These are phyloP conservation scores for Conus canariensis DNA, from an alignment of 2,888 invertebrate genomes.

Conservation along the genomic window DNA sequence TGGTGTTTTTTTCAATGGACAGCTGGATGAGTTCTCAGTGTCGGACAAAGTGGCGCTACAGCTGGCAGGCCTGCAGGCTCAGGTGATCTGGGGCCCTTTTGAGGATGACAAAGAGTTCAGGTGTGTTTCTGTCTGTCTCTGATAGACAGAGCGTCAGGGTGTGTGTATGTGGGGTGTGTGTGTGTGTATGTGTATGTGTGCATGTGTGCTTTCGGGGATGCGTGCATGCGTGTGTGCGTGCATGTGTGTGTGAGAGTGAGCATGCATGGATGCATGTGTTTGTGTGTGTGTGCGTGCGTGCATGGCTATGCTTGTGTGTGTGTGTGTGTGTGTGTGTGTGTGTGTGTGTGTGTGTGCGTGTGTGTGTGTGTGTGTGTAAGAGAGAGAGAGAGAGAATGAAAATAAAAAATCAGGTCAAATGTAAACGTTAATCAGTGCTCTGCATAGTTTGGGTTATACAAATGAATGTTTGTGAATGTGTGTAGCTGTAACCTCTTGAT, in stretches of 20 bases:
- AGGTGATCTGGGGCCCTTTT: slow-evolving; percentile 92
- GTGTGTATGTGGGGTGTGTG: neutral
- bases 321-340: neutral
- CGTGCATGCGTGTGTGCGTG: neutral
- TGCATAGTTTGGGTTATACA: too few species aligned
- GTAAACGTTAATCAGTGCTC: too few species aligned
- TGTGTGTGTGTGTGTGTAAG: neutral
- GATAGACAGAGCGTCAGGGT: neutral
- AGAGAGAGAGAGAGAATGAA: too few species aligned
- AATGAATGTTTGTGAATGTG: too few species aligned
- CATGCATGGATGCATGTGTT: too few species aligned
- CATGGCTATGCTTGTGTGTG: neutral
- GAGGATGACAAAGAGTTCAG: slow-evolving; percentile 71
- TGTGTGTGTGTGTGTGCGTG: neutral
- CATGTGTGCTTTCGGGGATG: neutral
- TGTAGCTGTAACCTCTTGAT: too few species aligned
- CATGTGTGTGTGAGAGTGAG: neutral
- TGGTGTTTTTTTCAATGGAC: slow-evolving; percentile 36
- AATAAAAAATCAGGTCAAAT: too few species aligned
- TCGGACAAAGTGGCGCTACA: slow-evolving; percentile 96
- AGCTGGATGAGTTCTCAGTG: slow-evolving; percentile 96
- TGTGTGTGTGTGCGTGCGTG: neutral
- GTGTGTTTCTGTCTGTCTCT: slow-evolving; percentile 43
- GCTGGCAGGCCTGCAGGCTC: slow-evolving; percentile 94
- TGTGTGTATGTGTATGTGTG: neutral